Base-by-base conservation (phyloP, 2,888 invertebrate genomes). In the Latrodectus hesperus region DNA sequence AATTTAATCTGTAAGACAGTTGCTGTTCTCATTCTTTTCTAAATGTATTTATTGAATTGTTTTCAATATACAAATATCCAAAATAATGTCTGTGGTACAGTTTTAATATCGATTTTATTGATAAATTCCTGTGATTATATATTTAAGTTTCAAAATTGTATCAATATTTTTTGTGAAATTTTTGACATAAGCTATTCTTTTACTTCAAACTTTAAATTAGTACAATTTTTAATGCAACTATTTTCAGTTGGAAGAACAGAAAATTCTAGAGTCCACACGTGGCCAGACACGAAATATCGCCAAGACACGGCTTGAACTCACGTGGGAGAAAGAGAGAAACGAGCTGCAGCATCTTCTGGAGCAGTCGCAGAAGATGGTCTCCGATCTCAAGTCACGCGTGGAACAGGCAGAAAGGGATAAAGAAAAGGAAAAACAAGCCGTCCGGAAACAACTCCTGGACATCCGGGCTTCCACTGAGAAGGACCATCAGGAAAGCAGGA, bases 271-370 rank as follows among this genome's bases (percentile, higher is more conserved):
- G 17, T 86, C 89, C 3, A 95, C 96, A 51, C 97, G 97, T 0
- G 94, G 97, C 88, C 96, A 96, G 1, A 90, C 90, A 10, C 96
- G 97, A 91, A 95, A 97, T 89, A 96, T 96, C 0, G 97, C 97
- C 6, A 95, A 96, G 91, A 96, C 97, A 1, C 95, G 96, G 79
- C 95, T 98, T 94, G 97, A 98, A 92, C 93, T 98, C 17, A 96
- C 97, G 0, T 98, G 98, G 98, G 97, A 97, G 91, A 98, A 97
- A 92, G 98, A 98, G 92, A 94, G 98, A 38, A 97, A 97, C 92
- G 97, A 98, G 91, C 97, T 97, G 91, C 97, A 97, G 90, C 94
- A 97, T n/a, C 92, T 98, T 65, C 93, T 98, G 53, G 96, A 97
- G 92, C 98, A 98, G 93, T 97, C 97, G 11, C 90, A 91, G 83